These are phyloP conservation scores for Crotalus helleri DNA, from an alignment of 2,113 vertebrate genomes.

Conservation along the genomic window DNA sequence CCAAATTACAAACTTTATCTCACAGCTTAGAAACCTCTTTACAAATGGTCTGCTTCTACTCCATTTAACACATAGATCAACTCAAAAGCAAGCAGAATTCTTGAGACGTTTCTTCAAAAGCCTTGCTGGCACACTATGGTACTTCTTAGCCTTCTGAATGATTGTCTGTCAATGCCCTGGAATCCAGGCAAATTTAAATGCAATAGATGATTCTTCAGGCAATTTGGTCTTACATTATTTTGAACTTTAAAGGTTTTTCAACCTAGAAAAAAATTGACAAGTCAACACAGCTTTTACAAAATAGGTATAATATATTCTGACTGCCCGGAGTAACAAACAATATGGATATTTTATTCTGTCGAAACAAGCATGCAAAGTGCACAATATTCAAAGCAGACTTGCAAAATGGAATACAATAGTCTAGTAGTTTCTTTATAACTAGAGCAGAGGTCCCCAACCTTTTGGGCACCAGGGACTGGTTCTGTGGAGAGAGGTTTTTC, in stretches of 20 bases:
- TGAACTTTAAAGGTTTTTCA: background rate
- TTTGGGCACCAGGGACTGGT: too few species aligned
- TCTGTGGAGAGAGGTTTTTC: too few species aligned
- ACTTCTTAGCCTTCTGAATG: background rate
- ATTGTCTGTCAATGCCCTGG: background rate
- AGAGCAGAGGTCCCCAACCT: too few species aligned
- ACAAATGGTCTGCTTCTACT: background rate
- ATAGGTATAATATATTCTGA: background rate
- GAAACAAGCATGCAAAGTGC: background rate
- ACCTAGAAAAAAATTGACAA: background rate
- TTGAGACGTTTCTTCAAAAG: background rate
- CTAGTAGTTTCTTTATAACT: background rate
- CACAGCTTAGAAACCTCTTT: background rate
- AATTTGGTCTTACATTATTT: background rate
- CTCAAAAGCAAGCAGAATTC: background rate
- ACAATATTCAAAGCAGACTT: background rate
- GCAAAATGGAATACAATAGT: background rate
- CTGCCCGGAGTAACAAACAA: background rate
- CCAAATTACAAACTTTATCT: background rate
- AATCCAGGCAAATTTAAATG: background rate
- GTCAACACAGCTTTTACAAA: background rate
- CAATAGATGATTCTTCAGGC: background rate
- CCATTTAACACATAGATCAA: too few species aligned
- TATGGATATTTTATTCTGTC: background rate
- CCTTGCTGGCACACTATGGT: background rate